Evolutionary conservation across 2,797 vertebrate species (phyloP).

Genomic region (Eupleurogrammus muticus): DNA sequence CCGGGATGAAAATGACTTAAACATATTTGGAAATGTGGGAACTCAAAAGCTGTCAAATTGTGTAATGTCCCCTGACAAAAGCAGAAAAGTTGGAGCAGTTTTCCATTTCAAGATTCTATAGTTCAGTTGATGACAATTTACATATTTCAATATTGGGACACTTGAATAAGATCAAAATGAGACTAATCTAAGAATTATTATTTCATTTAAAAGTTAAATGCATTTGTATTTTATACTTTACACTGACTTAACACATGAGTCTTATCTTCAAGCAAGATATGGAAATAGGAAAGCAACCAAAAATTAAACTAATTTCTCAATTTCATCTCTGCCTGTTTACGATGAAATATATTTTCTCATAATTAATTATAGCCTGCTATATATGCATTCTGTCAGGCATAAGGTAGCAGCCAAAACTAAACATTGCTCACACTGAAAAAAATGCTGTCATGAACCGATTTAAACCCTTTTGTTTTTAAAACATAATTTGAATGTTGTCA

Average conservation of each 20-base stretch:
- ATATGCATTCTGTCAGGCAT: slow-evolving; percentile 3
- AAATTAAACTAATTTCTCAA: no score
- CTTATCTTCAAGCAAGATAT: no score
- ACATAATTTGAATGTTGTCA: not conserved
- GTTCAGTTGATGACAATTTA: no score
- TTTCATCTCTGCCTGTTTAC: no score
- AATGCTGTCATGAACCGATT: not conserved
- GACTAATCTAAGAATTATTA: no score
- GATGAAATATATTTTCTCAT: not conserved
- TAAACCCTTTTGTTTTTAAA: not conserved
- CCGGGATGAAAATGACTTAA: not conserved
- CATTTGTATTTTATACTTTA: no score
- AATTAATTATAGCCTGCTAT: not conserved
- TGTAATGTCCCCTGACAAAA: not conserved
- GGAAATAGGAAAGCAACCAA: no score
- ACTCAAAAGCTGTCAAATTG: not conserved
- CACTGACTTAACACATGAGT: no score
- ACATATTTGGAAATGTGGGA: not conserved
- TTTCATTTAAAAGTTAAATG: no score
- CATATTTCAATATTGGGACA: no score
- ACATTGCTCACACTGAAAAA: not conserved
- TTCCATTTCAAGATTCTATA: not conserved
- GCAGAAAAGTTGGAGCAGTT: not conserved
- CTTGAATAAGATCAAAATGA: no score
- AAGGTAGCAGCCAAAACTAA: not conserved